These are phyloP conservation scores for Cryptops parisi DNA, from an alignment of 2,888 invertebrate species.

Conservation along the genomic window DNA sequence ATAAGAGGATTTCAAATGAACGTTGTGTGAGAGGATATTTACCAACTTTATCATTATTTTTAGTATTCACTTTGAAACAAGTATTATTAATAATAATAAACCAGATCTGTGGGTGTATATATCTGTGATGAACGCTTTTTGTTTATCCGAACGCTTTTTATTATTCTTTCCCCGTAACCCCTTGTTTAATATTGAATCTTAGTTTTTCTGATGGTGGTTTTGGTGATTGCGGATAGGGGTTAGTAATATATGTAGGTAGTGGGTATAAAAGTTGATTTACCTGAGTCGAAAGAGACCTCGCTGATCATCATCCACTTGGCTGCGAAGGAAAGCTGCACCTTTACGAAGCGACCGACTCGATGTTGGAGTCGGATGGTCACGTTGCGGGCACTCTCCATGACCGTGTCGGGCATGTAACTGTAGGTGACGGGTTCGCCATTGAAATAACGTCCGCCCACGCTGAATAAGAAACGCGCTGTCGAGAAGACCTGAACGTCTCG, in stretches of 20 bases:
- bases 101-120: too few relatives aligned
- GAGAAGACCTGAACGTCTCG: conserved; percentile 73
- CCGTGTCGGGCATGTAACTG: conserved; percentile 55
- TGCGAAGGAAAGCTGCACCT: conserved; percentile 59
- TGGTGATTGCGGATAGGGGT: too few relatives aligned
- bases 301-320: conserved; percentile 78
- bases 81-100: too few relatives aligned
- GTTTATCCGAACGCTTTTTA: too few relatives aligned
- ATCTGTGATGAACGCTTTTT: too few relatives aligned
- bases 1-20: too few relatives aligned
- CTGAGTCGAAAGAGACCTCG: conserved; percentile 74
- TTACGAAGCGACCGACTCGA: conserved; percentile 64
- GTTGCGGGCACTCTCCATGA: conserved; percentile 65
- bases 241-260: background rate
- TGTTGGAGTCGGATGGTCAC: conserved; percentile 67
- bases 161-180: too few relatives aligned
- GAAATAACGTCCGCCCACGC: conserved; percentile 62
- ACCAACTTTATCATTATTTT: too few relatives aligned
- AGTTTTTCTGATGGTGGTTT: too few relatives aligned
- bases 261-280: conserved; percentile 34
- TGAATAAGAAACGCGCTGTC: conserved; percentile 62
- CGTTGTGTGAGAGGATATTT: too few relatives aligned
- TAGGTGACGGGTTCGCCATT: conserved; percentile 60
- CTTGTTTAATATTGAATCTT: too few relatives aligned
- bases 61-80: too few relatives aligned